Evolutionary conservation across 1,140 invertebrate genomes (phyloP), one percentile per base, ranked within the genome.

Genomic region (Platyscapa corneri): DNA sequence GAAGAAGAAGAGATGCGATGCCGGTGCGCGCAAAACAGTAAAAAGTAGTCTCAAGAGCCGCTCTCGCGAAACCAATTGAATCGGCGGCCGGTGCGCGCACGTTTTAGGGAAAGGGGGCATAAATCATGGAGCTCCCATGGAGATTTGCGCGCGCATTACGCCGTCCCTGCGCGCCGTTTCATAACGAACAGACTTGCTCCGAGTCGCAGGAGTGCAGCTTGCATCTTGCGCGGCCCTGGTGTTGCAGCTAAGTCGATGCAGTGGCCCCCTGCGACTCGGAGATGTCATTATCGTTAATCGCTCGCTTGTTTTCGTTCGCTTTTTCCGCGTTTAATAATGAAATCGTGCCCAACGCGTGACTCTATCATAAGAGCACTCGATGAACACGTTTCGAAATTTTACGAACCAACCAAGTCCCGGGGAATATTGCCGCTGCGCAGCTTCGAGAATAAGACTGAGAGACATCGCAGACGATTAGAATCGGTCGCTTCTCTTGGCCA

Each of bases 21-120:
- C 5, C 42, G 42, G 42, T 53, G 49, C 49, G 49, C 49, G 49
- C 49, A 34, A 46, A 20, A 14, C 75, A 16, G 75, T 77, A 84
- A 79, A 84, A 83, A 83, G 82, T 67, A 83, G 82, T 67, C 49
- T 27, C 49, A 16, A 53, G 49, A 53, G 76, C 32, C 32, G 46
- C 30, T 78, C 76, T 37, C 32, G 76, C 32, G 76, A 53, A 64
- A 27, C 34, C 77, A 76, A 76, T 76, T 53, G 23, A 76, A 53
- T 76, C 46, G n/a, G 6, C 30, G n/a, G 20, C 16, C 75, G 8
- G 23, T 39, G 49, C 53, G 49, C n/a, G 37, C n/a, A 32, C 53
- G 32, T 56, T 78, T 78, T 78, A 60, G 32, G 32, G 39, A 60
- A 60, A 60, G 16, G 7, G 18, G 37, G n/a, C 78, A 67, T 80